Conservation (phyloP, 2,888 invertebrate species). For the Rhimphoctona megacephalus region DNA sequence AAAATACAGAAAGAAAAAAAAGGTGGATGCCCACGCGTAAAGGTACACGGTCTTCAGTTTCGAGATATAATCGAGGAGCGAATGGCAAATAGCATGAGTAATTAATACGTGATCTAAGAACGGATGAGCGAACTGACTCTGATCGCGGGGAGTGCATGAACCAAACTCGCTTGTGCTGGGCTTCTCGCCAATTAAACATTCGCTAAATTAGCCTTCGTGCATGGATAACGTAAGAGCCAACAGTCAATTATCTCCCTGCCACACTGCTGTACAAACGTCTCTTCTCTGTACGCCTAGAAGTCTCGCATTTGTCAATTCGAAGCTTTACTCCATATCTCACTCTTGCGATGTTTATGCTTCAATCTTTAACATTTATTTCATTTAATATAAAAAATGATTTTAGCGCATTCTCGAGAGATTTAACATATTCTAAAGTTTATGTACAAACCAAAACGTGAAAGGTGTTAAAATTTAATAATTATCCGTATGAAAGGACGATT, state of each 20-base stretch:
- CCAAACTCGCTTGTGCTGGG: constrained; percentile 47
- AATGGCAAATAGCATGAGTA: constrained; percentile 38
- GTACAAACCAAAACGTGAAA: neutral
- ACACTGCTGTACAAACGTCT: neutral
- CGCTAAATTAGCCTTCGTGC: constrained; percentile 64
- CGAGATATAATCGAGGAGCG: constrained; percentile 42
- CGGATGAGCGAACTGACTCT: neutral
- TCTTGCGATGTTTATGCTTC: neutral
- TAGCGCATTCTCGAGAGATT: neutral
- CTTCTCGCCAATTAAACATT: constrained; percentile 64
- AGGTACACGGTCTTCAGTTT: constrained; percentile 3
- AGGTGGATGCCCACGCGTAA: constrained; percentile 2
- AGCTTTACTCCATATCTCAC: neutral
- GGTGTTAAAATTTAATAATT: neutral
- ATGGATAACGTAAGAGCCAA: constrained; percentile 56
- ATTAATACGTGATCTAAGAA: constrained; percentile 53
- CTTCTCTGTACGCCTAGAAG: neutral
- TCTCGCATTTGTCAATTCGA: constrained; percentile 3
- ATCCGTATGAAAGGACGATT: neutral
- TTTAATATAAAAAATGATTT: neutral
- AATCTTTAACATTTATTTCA: neutral
- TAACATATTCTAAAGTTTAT: neutral
- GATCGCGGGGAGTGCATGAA: constrained; percentile 10
- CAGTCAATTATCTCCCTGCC: constrained; percentile 29
- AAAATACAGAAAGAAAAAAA: neutral